These are phyloP conservation scores for Diadumene lineata DNA, from an alignment of 92 coral and sea anemone genomes.

Conservation along the genomic window DNA sequence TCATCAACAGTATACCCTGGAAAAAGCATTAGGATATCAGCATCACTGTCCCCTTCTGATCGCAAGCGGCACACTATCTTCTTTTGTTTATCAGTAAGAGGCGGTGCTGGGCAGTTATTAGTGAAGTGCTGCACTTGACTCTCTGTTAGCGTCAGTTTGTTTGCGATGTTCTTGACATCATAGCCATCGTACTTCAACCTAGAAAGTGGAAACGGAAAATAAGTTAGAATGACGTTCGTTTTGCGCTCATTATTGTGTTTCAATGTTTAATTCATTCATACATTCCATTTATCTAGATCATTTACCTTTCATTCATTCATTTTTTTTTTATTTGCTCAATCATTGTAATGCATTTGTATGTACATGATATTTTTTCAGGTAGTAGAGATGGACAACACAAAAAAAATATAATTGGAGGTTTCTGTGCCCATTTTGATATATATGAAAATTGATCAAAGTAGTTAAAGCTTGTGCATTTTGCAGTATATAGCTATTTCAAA, in stretches of 20 bases:
- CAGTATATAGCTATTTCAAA: no score
- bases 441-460: no score
- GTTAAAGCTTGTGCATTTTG: no score
- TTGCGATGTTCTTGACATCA: background rate
- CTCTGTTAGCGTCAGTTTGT: background rate
- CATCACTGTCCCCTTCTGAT: background rate
- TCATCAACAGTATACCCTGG: background rate
- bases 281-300: no score
- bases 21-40: background rate
- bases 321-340: no score
- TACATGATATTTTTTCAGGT: no score
- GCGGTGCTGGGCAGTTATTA: background rate
- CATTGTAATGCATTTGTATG: no score
- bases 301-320: background rate
- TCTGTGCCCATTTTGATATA: no score
- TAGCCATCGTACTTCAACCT: background rate
- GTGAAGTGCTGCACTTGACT: background rate
- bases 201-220: background rate
- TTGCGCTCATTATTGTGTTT: no score
- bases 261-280: background rate
- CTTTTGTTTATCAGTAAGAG: background rate
- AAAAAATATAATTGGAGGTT: no score
- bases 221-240: background rate
- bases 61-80: background rate
- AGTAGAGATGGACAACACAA: no score